A percentile compares a stretch with the other conserved stretches of the same genome.
Evolutionary conservation across 1,140 invertebrate genomes (phyloP).

Genomic region (Rhagoletis pomonella): DNA sequence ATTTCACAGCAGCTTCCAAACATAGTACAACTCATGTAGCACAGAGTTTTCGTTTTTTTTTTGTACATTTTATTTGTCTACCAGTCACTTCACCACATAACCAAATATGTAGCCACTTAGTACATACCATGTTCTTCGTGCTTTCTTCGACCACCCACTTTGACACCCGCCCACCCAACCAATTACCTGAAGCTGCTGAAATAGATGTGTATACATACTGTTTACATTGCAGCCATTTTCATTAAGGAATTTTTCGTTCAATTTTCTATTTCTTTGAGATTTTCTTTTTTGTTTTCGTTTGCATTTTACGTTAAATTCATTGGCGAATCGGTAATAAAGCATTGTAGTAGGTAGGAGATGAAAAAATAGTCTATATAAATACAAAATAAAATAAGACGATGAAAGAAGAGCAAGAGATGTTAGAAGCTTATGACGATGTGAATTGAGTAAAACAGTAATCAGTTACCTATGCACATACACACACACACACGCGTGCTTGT

Average conservation of each 20-base stretch:
- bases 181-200: constrained; percentile 36
- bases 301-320: constrained; percentile 7
- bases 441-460: neutral
- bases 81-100: neutral
- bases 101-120: neutral
- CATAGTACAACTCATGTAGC: neutral
- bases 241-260: constrained; percentile 64
- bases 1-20: neutral
- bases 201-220: constrained; percentile 60
- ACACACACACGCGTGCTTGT: neutral
- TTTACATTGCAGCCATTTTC: constrained; percentile 70
- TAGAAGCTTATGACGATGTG: neutral
- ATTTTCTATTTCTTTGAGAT: neutral
- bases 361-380: constrained; percentile 21
- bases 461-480: constrained; percentile 19
- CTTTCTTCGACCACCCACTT: constrained; percentile 20
- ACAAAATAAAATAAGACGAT: neutral
- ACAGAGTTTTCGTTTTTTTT: too few relatives aligned
- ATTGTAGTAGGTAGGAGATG: neutral
- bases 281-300: constrained; percentile 1
- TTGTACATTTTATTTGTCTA: neutral
- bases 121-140: neutral
- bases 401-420: neutral
- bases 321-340: neutral
- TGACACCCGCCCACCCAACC: constrained; percentile 59